Conservation (phyloP, 2,113 vertebrate genomes). For the Nothobranchius furzeri region DNA sequence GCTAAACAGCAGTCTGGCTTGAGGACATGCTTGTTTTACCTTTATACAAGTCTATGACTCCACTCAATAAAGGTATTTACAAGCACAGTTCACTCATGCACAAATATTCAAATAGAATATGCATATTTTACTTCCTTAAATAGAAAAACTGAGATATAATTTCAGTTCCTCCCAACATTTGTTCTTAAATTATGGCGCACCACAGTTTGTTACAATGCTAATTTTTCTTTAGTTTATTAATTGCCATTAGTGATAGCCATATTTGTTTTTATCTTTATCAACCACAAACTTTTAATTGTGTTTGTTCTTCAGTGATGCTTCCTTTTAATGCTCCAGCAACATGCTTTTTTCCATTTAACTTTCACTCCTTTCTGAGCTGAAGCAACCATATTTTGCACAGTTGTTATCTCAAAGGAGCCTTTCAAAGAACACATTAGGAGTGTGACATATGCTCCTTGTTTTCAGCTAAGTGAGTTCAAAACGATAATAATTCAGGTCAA, state of each 20-base stretch:
- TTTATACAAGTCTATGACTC: too few species aligned
- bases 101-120: too few species aligned
- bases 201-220: not conserved
- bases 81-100: too few species aligned
- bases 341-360: not conserved
- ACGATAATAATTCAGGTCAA: constrained; percentile 35
- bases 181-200: not conserved
- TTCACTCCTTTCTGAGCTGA: not conserved
- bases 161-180: not conserved
- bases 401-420: constrained; percentile 12
- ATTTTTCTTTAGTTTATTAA: not conserved
- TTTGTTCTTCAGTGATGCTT: not conserved
- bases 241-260: not conserved
- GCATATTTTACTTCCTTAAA: not conserved
- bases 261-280: not conserved
- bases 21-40: too few species aligned
- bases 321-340: constrained; percentile 5
- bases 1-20: too few species aligned
- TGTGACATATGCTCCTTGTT: constrained; percentile 16
- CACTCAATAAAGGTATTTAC: too few species aligned
- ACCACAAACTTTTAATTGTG: not conserved
- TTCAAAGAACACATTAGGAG: constrained; percentile 16
- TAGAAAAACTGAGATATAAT: not conserved
- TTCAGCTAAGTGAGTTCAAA: constrained; percentile 34
- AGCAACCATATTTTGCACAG: not conserved